Percentiles rank a stretch among this genome's conserved stretches.
phyloP scores from a whole-genome alignment of 2,797 vertebrate genomes.

The Mus spretus region DNA sequence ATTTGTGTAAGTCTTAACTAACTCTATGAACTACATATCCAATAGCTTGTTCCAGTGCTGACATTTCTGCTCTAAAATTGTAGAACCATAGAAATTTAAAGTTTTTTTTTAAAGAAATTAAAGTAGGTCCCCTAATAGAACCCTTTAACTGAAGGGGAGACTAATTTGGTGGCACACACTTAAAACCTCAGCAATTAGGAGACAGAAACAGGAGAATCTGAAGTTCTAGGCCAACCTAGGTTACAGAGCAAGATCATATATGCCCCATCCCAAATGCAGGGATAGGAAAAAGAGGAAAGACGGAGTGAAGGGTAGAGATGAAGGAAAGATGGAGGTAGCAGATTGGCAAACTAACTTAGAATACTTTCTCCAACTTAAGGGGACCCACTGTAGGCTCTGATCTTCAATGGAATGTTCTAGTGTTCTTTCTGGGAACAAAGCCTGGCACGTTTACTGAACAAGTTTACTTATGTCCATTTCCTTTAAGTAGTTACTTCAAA shows the following conservation, averaged over 20 bases:
- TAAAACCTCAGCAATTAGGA: background rate
- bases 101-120: background rate
- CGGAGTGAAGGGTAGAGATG: background rate
- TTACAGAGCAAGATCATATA: background rate
- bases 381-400: no score
- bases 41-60: background rate
- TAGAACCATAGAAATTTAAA: background rate
- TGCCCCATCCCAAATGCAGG: background rate
- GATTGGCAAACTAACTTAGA: no score
- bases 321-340: background rate
- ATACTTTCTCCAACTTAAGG: background rate
- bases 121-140: background rate
- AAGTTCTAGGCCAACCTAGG: background rate
- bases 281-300: background rate
- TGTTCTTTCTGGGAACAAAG: background rate
- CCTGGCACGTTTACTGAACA: background rate
- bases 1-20: background rate
- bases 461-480: background rate
- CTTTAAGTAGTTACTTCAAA: background rate
- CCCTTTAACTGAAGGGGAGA: background rate
- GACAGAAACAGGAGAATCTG: background rate
- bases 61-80: conserved; percentile 2
- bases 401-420: background rate
- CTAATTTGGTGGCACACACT: background rate
- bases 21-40: background rate